These are phyloP conservation scores for Thoracochromis brauschi DNA, from an alignment of 2,113 vertebrate species.

Conservation along the genomic window DNA sequence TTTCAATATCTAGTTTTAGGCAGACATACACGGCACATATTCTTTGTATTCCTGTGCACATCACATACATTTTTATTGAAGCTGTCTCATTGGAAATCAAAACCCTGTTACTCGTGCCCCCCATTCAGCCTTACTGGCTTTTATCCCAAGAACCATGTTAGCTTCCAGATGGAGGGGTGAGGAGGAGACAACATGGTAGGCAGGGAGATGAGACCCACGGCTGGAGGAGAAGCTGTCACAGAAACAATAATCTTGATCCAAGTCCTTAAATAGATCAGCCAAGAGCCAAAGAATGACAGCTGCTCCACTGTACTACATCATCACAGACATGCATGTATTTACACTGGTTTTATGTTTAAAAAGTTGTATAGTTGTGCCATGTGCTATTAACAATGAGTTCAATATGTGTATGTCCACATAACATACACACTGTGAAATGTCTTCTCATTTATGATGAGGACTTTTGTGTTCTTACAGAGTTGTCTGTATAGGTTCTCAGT, in stretches of 20 bases:
- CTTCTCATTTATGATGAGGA: background rate
- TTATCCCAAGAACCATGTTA: background rate
- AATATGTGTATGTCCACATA: background rate
- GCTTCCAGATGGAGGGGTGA: background rate
- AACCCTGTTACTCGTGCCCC: background rate
- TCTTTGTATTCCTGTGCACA: background rate
- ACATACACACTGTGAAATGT: background rate
- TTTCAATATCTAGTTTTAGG: background rate
- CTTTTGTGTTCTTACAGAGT: background rate
- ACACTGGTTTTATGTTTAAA: background rate
- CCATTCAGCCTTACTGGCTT: background rate
- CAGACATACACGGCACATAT: rapidly evolving
- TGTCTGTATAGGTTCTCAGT: background rate
- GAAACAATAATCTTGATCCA: background rate
- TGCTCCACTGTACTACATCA: background rate
- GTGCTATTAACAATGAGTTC: background rate
- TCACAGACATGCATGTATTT: background rate
- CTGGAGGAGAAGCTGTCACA: background rate
- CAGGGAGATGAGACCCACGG: background rate
- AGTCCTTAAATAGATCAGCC: background rate
- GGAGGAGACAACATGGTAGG: background rate
- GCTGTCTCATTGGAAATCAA: background rate
- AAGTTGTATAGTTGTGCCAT: background rate
- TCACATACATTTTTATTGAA: background rate
- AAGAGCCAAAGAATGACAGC: background rate